A percentile compares a stretch with the other conserved stretches of the same genome.
Evolutionary conservation across 53 echinoderm and acorn worm genomes (phyloP).

Genomic region (Echinometra lucunter): DNA sequence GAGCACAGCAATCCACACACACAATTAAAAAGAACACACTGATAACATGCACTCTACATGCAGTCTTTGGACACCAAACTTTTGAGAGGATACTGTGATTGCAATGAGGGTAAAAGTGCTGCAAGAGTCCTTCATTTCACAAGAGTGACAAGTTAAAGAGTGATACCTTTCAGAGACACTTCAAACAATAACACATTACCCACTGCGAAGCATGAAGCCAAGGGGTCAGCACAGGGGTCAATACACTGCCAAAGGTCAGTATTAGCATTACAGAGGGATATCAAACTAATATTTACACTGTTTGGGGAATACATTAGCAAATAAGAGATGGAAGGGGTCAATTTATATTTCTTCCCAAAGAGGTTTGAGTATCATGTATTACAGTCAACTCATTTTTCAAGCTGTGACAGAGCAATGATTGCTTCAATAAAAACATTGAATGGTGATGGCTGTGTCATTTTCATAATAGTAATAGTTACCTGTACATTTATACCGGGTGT

Average conservation of each 20-base stretch:
- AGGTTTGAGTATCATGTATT: background rate
- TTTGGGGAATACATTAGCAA: background rate
- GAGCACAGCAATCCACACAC: background rate
- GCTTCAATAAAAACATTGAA: background rate
- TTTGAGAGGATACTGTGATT: background rate
- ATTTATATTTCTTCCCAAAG: background rate
- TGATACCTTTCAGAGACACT: background rate
- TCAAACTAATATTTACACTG: background rate
- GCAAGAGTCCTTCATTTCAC: background rate
- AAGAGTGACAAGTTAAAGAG: background rate
- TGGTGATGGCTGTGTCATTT: background rate
- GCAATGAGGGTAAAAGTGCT: background rate
- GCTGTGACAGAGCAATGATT: background rate
- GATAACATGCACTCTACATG: background rate
- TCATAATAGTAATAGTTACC: too few species aligned
- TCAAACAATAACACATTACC: background rate
- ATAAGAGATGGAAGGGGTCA: background rate
- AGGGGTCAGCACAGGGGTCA: slow-evolving; percentile 53
- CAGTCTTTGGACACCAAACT: background rate
- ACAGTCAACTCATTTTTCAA: background rate
- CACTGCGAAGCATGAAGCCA: slow-evolving; percentile 22
- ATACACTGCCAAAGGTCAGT: slow-evolving; percentile 18
- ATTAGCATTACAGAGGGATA: background rate
- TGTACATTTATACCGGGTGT: too few species aligned
- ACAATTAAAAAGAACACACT: background rate